A percentile compares a stretch with the other conserved stretches of the same genome.
Conservation (phyloP, 2,888 invertebrate species). For the Rotaria macrura region DNA sequence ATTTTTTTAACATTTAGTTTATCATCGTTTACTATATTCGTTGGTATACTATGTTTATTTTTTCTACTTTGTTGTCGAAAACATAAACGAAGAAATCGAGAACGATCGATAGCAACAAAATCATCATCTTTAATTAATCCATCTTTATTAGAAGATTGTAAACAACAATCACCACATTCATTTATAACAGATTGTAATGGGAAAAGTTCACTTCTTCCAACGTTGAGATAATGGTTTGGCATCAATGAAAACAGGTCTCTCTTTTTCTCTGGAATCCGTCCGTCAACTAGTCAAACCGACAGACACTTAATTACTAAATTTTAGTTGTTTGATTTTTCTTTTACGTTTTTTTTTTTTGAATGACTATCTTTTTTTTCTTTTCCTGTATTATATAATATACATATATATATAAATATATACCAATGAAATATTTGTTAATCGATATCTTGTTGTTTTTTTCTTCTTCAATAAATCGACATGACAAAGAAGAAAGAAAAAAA, state of each 20-base stretch:
- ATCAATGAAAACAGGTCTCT: no score
- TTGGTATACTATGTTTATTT: background rate
- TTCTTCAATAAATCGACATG: background rate
- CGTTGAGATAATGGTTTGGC: background rate
- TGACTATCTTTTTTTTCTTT: background rate
- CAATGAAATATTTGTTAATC: background rate
- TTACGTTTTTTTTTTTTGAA: background rate
- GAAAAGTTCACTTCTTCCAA: background rate
- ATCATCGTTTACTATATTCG: background rate
- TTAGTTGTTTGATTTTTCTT: background rate
- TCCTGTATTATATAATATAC: background rate
- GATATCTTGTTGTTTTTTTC: background rate
- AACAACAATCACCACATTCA: conserved; percentile 8
- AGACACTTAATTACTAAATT: background rate
- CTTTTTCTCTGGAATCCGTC: background rate
- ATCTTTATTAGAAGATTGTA: background rate
- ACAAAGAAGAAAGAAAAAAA: no score
- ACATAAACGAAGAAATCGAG: background rate
- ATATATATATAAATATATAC: background rate
- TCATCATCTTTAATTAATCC: background rate
- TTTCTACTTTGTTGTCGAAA: background rate
- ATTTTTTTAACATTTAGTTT: background rate
- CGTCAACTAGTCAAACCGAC: background rate
- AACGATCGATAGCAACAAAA: background rate
- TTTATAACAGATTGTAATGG: background rate